A percentile compares a stretch with the other conserved stretches of the same genome.
Conservation (phyloP, 2,797 vertebrate species). For the Masticophis lateralis region DNA sequence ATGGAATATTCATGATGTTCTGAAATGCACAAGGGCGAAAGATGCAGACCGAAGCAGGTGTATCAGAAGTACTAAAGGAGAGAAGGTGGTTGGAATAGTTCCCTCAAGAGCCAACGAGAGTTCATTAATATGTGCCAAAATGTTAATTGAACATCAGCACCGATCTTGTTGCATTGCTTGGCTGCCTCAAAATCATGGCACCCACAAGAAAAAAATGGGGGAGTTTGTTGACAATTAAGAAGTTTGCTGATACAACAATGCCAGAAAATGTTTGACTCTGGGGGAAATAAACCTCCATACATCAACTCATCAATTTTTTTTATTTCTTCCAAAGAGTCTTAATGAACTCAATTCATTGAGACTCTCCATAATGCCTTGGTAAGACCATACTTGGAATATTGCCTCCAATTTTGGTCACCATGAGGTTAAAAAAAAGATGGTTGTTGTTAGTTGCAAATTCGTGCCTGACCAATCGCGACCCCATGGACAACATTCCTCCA, state of each 20-base stretch:
- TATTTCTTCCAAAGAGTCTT: neutral
- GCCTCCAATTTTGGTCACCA: neutral
- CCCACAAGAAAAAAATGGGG: constrained; percentile 7
- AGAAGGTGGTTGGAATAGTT: neutral
- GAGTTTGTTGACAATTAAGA: neutral
- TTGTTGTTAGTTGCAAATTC: no score
- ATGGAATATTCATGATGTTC: constrained; percentile 26
- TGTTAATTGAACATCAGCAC: neutral
- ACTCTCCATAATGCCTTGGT: neutral
- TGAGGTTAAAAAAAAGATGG: neutral
- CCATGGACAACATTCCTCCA: no score
- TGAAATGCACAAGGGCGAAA: constrained; percentile 34
- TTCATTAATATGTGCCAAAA: neutral
- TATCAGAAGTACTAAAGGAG: constrained; percentile 14
- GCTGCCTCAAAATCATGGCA: constrained; percentile 8
- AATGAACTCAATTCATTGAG: neutral
- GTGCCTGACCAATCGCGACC: no score
- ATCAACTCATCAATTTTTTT: neutral
- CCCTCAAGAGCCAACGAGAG: neutral
- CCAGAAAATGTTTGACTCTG: constrained; percentile 16
- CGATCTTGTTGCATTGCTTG: neutral
- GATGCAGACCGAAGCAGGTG: constrained; percentile 25
- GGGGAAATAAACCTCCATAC: neutral
- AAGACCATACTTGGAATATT: neutral
- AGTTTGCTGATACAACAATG: constrained; percentile 6